Evolutionary conservation across 2,113 vertebrate genomes (phyloP), one percentile per base, ranked within the genome.

Genomic region (Phylloscopus trochilus): DNA sequence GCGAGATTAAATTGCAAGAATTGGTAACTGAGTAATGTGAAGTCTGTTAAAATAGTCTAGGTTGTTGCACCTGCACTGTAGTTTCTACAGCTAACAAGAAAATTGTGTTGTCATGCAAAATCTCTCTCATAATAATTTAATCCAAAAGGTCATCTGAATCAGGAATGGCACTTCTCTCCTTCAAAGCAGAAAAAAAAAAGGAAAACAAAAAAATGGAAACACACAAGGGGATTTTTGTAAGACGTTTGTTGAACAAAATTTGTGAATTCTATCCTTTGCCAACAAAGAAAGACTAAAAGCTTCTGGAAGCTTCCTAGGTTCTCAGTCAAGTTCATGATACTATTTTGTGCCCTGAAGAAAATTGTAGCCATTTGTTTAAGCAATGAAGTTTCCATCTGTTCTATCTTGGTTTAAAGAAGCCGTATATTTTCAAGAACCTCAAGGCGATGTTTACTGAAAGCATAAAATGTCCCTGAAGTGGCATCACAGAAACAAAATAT

Each of bases 371-470:
- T 94, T 97, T 96, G 86, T 95, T 95, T 94, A 93, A 96, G 70
- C 84, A 95, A 78, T 83, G 83, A 96, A 92, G 44, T 66, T 95
- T 96, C 89, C 89, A 94, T 97, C 96, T 97, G 91, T 92, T 96
- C 85, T 60, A 13, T 90, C 85, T 96, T 94, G 75, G 87, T 96
- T 97, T 96, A 97, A 95, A 95, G 83, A 91, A 92, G 60, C 23
- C 23, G 5, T 94, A 83, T 96, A 84, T 95, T 93, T 96, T 94
- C 56, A 93, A 97, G 95, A 91, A 87, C 66, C 73, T 90, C 72
- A 84, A 96, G 86, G 73, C 77, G 92, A 86, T 91, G 70, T 90
- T 96, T 93, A 76, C 59, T 80, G 69, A 94, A 97, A 96, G 30
- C 53, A 82, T 84, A 91, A 96, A 94, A 94, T 70, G 46, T 91